Conservation (phyloP, 2,113 vertebrate genomes). For the Odocoileus virginianus region DNA sequence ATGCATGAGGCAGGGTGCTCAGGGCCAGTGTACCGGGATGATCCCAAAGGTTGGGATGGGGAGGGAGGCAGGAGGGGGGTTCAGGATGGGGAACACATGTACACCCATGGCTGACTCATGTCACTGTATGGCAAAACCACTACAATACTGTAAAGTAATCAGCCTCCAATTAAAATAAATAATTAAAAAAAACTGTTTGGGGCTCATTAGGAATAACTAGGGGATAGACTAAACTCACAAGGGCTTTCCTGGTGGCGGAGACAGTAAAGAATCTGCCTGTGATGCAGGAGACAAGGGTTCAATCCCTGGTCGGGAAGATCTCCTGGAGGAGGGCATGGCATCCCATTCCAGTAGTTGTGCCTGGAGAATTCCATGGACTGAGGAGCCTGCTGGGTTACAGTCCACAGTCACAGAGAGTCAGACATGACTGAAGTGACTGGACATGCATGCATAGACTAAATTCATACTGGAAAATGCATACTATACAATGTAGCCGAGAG, state of each 20-base stretch:
- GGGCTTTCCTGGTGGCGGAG: neutral
- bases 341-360: neutral
- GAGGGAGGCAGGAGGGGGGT: neutral
- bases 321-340: neutral
- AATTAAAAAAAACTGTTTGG: too few species aligned
- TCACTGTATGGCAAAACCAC: neutral
- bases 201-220: neutral
- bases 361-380: neutral
- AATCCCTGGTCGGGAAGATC: neutral
- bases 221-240: neutral
- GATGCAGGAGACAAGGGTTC: neutral
- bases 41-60: neutral
- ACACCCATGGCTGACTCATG: neutral
- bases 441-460: neutral
- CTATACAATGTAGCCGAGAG: neutral
- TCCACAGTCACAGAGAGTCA: neutral
- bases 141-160: neutral
- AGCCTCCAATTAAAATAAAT: neutral
- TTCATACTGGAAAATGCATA: neutral
- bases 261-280: neutral
- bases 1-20: neutral
- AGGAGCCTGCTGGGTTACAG: neutral
- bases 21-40: neutral
- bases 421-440: rapidly evolving
- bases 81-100: neutral